Evolutionary conservation across 64 coral and sea anemone genomes (phyloP).

Genomic region (Trachythela sp.): DNA sequence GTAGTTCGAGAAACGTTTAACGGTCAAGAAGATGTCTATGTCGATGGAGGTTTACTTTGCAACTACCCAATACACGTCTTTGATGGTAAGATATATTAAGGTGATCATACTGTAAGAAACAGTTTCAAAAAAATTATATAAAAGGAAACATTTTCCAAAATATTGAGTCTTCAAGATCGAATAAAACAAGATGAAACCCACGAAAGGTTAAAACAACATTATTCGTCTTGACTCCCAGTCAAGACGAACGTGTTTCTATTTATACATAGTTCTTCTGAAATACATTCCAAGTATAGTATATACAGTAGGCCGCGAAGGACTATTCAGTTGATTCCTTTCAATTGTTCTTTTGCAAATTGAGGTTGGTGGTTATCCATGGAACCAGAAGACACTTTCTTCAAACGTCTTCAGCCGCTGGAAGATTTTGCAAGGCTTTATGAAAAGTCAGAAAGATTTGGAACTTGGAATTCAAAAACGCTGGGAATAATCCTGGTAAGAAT

Average conservation of each 20-base stretch:
- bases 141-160: too few species aligned
- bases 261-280: too few species aligned
- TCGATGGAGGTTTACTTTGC: constrained; percentile 93
- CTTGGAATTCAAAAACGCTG: constrained; percentile 78
- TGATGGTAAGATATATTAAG: constrained; percentile 66
- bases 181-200: too few species aligned
- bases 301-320: too few species aligned
- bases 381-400: constrained; percentile 93
- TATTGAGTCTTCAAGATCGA: too few species aligned
- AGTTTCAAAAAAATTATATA: too few species aligned
- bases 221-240: too few species aligned
- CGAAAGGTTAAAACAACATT: too few species aligned
- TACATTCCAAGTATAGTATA: too few species aligned
- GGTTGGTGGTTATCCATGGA: constrained; percentile 99
- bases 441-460: constrained; percentile 96
- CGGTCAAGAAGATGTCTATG: constrained; percentile 98
- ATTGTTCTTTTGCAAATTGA: constrained; percentile 5
- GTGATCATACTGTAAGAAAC: too few species aligned
- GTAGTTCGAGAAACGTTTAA: constrained; percentile 90
- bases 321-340: too few species aligned
- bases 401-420: constrained; percentile 89
- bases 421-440: constrained; percentile 98
- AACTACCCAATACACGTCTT: constrained; percentile 99
- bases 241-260: too few species aligned
- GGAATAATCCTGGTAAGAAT: constrained; percentile 84